Base-by-base conservation (phyloP, 2,113 vertebrate species). In the Orcinus orca region DNA sequence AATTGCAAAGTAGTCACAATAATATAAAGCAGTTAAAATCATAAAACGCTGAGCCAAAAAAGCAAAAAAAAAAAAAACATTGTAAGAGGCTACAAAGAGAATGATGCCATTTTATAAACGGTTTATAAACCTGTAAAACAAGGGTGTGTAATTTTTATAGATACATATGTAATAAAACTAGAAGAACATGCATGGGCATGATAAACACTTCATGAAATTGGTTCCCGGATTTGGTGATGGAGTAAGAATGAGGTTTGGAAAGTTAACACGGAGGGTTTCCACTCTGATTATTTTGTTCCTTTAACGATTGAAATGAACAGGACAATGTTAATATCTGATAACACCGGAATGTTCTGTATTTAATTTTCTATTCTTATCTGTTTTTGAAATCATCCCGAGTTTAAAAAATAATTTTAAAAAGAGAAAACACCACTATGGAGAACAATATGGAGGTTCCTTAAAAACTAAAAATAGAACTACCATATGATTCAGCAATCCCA, bases 101-200 rank as follows among this genome's bases (percentile, higher is more conserved):
- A 95, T 85, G 77, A 95, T 86, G 25, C 44, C 77, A 73, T 89
- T 92, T 94, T 76, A 79, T 36, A 41, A 26, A 68, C 89, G 41
- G 25, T 89, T 85, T 92, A 89, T 71, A 97, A 93, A 89, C 90
- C 84, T 41, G 12, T 93, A 71, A 95, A 95, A 80, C 53, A 80
- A 74, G 77, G 26, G 33, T 38, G 25, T 58, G 65, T 86, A 74
- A 97, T 71, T 86, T 95, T 96, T 91, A 86, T 84, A 74, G 80
- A 31, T 15, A 74, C 12, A 25, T 21, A 38, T 62, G 17, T 14
- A 88, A 62, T 82, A 92, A 86, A 92, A 73, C 65, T 18, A 60
- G 68, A 36, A 38, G 83, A 95, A 36, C 77, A 44, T 15, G 79
- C 7, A 1, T 50, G 29, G 80, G 25, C 87, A 41, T 41, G 83